Conservation (phyloP, 2,113 vertebrate species). For the Crotalus helleri region DNA sequence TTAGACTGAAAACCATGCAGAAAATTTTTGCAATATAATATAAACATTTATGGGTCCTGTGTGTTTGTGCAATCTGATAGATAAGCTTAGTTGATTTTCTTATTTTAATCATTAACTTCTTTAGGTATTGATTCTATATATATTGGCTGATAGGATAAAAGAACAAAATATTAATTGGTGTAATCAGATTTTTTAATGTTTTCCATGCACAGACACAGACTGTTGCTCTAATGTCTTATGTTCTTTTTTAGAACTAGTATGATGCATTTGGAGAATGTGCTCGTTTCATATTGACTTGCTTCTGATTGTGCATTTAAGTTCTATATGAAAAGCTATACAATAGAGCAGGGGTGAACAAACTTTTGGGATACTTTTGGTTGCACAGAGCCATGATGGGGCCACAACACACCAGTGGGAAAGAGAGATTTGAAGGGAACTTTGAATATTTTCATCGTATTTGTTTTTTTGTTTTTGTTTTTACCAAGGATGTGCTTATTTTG, state of each 20-base stretch:
- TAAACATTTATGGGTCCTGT: neutral
- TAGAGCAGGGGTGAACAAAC: neutral
- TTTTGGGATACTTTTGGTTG: neutral
- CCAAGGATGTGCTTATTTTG: neutral
- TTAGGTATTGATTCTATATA: neutral
- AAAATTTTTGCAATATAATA: slow-evolving; percentile 7
- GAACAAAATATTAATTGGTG: slow-evolving; percentile 1
- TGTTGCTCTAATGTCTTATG: neutral
- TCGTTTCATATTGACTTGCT: neutral
- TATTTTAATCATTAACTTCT: slow-evolving; percentile 12
- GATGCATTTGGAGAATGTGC: neutral
- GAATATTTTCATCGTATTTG: neutral
- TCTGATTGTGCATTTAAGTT: neutral
- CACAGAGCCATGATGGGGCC: neutral
- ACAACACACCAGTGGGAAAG: neutral
- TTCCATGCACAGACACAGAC: neutral
- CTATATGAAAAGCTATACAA: neutral
- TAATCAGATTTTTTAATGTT: neutral
- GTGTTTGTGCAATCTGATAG: slow-evolving; percentile 15
- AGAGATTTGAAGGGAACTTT: neutral
- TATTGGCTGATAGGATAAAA: neutral
- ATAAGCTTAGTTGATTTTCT: slow-evolving; percentile 4
- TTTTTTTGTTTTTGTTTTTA: neutral
- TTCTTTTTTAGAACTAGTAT: neutral
- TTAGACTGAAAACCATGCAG: slow-evolving; percentile 5